Percentiles rank a stretch among this genome's conserved stretches.
phyloP scores from a whole-genome alignment of 2,113 vertebrate species.

The Menura novaehollandiae region DNA sequence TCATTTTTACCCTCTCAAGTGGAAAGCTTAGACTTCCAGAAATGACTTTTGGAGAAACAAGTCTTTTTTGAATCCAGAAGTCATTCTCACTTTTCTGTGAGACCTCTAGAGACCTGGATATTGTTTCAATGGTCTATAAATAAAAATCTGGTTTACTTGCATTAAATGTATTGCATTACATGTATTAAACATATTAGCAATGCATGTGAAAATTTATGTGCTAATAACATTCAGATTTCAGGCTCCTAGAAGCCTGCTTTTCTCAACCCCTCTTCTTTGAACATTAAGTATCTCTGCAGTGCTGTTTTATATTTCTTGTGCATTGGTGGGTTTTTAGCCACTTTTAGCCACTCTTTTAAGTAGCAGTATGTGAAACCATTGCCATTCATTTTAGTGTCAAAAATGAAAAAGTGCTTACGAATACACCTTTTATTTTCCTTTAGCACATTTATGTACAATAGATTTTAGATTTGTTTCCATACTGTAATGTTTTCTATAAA shows the following conservation, averaged over 20 bases:
- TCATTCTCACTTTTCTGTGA: background rate
- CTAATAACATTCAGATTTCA: background rate
- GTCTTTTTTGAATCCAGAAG: background rate
- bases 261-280: background rate
- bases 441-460: background rate
- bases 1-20: background rate
- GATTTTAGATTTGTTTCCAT: background rate
- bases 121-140: background rate
- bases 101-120: background rate
- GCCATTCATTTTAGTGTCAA: background rate
- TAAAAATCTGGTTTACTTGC: background rate
- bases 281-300: background rate
- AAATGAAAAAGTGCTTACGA: background rate
- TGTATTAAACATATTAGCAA: background rate
- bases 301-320: background rate
- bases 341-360: background rate
- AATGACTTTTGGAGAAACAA: background rate
- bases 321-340: background rate
- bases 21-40: background rate
- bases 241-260: background rate
- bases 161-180: background rate
- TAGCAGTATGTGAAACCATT: background rate
- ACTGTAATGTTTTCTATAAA: background rate
- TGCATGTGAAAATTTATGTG: background rate
- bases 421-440: background rate